Conservation (phyloP, 2,113 vertebrate genomes). For the Platysteira castanea region DNA sequence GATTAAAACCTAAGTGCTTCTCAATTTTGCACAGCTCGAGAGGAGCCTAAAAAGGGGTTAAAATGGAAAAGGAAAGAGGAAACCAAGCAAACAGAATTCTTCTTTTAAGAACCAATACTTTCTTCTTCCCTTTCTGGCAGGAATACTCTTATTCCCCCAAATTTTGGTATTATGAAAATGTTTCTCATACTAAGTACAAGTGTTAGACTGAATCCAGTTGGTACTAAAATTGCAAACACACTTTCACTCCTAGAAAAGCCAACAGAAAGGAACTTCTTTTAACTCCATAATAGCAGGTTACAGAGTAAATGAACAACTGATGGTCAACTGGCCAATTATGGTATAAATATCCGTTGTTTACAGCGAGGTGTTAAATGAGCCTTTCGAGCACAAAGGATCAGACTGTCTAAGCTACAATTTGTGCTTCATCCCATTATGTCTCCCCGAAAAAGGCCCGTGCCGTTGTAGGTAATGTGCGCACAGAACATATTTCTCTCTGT, state of each 20-base stretch:
- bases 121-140: constrained; percentile 70
- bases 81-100: constrained; percentile 57
- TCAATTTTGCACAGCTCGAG: neutral
- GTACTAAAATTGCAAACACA: constrained; percentile 72
- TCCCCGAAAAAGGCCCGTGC: constrained; percentile 67
- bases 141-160: constrained; percentile 51
- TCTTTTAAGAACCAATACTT: constrained; percentile 56
- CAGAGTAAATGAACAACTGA: constrained; percentile 61
- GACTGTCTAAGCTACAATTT: constrained; percentile 73
- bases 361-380: constrained; percentile 73
- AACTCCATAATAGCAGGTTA: constrained; percentile 78
- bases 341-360: constrained; percentile 78
- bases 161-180: constrained; percentile 71
- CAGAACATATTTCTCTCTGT: constrained; percentile 74
- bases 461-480: constrained; percentile 63
- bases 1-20: constrained; percentile 67
- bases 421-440: constrained; percentile 72
- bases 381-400: constrained; percentile 72
- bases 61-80: constrained; percentile 54
- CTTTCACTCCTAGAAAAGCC: constrained; percentile 67
- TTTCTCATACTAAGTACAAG: constrained; percentile 69
- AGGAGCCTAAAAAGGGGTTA: constrained; percentile 60
- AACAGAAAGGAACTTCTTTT: constrained; percentile 72
- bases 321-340: constrained; percentile 77
- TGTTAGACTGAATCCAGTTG: constrained; percentile 68